Base-by-base conservation (phyloP, 2,113 vertebrate species). In the Brachirus orientalis region DNA sequence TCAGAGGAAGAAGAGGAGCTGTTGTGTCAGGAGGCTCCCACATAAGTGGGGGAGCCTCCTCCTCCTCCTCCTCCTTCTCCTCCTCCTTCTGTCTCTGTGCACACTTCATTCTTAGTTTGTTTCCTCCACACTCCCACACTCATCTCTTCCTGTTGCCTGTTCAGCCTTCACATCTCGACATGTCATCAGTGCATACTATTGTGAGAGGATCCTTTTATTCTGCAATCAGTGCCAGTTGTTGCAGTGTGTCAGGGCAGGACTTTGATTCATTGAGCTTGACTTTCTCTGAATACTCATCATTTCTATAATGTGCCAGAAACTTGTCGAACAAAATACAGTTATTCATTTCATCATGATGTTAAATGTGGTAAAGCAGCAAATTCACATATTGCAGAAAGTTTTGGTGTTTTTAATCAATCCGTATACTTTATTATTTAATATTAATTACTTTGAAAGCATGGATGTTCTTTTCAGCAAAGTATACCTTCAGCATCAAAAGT, bases 41-140 rank as follows among this genome's bases (percentile, higher is more conserved):
- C 48, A 10, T 64, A 44, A 65, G 52, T 17, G 20, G 53, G 65
- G 55, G 37, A 69, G 65, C 48, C 66, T 19, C 70, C 11, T 43
- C 10, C 14, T 43, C 12, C 12, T 40, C n/a, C n/a, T n/a, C n/a
- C n/a, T n/a, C n/a, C n/a, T n/a, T n/a, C n/a, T 43, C 28, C 48
- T 64, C 68, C 51, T 66, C 64, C 64, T 22, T 47, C 35, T 60
- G 41, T 33, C 35, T 72, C 71, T 58, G 62, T 43, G 3, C 57
- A 74, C 75, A 55, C 53, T 81, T 86, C 75, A 73, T 52, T 77
- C 73, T 80, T 82, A 71, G 66, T 72, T 86, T 80, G 70, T 77
- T 63, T 79, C 57, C 55, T 68, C 38, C 57, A 36, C 67, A 66
- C 72, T 72, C 64, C 67, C 66, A 75, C 73, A 28, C 66, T 69